Base-by-base conservation (phyloP, 2,888 invertebrate species). In the Eubasilissa splendida region DNA sequence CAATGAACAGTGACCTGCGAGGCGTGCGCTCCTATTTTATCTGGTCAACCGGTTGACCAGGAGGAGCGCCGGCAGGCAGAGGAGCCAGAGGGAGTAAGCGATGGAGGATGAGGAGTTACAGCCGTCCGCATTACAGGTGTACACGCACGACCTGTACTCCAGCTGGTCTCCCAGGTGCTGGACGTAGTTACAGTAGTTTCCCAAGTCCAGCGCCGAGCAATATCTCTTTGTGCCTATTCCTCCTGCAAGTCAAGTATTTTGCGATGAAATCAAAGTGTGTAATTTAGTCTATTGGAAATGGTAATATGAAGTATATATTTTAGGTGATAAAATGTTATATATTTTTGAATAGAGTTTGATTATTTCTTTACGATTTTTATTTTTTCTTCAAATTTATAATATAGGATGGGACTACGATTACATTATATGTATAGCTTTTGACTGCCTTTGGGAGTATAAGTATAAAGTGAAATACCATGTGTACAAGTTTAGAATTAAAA, bases 151-250 rank as follows among this genome's bases (percentile, higher is more conserved):
- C 84, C 97, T 92, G 87, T 97, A 97, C 80, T 93, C 93, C 85
- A 96, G 88, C 85, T 91, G 92, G 87, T 97, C 97, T n/a, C 97
- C 97, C 8, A 94, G 94, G 84, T 97, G 95, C 83, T 92, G 90
- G 0, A 97, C 96, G 87, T 96, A 96, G 86, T 97, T 95, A 88
- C 97, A 97, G 85, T 96, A 96, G 87, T 96, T 96, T 14, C 97
- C 97, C 86, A 96, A 89, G 87, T 97, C 95, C 85, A 95, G 89
- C 0, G 97, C 94, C 1, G 97, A 97, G 87, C 97, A 97, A 86
- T 93, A 97, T 84, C 97, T 91, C 85, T 95, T 95, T 56, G 97
- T 96, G 68, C 97, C 96, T 83, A 97, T 94, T 33, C 96, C 96
- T 89, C 96, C 96, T 96, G 88, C 81, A 91, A 11, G 42, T 42